Evolutionary conservation across 2,113 vertebrate species (phyloP).

Genomic region (Sinocyclocheilus maitianheensis): DNA sequence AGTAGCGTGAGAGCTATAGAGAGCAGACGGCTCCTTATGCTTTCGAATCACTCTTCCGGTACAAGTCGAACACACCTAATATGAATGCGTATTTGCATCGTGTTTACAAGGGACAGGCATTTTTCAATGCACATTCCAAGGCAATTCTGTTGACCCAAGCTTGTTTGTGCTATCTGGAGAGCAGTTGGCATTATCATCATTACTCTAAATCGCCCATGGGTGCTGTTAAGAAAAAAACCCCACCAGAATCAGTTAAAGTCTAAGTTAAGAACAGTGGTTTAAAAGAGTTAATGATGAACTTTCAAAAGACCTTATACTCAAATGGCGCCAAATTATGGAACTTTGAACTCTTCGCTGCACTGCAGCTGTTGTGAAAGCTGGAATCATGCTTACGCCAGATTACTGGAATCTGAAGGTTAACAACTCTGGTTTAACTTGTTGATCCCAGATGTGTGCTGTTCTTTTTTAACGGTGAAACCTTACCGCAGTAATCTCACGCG

Average conservation of each 20-base stretch:
- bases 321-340: background rate
- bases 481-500: constrained; percentile 22
- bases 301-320: background rate
- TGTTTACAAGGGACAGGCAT: background rate
- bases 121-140: constrained; percentile 13
- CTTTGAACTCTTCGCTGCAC: background rate
- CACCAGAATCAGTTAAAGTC: background rate
- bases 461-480: constrained; percentile 33
- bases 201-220: constrained; percentile 3
- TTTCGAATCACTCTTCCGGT: background rate
- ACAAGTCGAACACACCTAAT: background rate
- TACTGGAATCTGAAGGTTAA: constrained; percentile 68
- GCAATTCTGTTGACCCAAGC: constrained; percentile 38
- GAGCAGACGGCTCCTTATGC: no score
- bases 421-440: constrained; percentile 69
- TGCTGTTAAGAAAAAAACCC: background rate
- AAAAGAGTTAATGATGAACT: constrained; percentile 19
- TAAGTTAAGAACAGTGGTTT: background rate
- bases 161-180: constrained; percentile 34
- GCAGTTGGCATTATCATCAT: constrained; percentile 21
- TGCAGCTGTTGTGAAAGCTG: constrained; percentile 61
- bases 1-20: no score
- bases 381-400: constrained; percentile 64
- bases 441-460: constrained; percentile 70
- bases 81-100: no score